Evolutionary conservation across 2,797 vertebrate species (phyloP).

Genomic region (Xerus rutilus): DNA sequence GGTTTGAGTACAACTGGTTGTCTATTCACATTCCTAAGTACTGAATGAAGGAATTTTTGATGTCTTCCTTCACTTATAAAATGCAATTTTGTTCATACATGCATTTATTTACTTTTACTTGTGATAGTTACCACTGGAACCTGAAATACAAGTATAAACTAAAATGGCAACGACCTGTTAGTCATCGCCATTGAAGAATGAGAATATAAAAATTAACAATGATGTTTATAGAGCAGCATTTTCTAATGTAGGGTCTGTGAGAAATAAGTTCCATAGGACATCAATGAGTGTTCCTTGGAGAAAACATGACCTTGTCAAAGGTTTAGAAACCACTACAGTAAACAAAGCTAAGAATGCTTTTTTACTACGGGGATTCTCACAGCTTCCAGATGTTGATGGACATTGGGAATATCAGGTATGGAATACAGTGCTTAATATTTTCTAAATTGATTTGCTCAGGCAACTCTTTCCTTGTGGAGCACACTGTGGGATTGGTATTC

Average conservation of each 20-base stretch:
- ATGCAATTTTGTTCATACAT: constrained; percentile 5
- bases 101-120: not conserved
- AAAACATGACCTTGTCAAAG: constrained; percentile 19
- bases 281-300: not conserved
- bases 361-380: not conserved
- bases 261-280: constrained; percentile 17
- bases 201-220: not conserved
- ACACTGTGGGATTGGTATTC: not conserved
- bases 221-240: not conserved
- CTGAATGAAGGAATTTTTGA: constrained; percentile 9
- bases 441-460: not conserved
- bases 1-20: not conserved
- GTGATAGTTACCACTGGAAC: too few relatives aligned
- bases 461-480: not conserved
- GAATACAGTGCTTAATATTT: not conserved
- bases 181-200: not conserved
- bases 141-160: not conserved
- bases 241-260: not conserved
- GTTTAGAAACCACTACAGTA: not conserved
- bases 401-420: not conserved
- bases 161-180: not conserved
- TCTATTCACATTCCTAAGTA: not conserved
- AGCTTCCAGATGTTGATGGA: not conserved
- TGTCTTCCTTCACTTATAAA: not conserved
- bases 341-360: not conserved